Evolutionary conservation across 1,140 invertebrate species (phyloP).

Genomic region (Bombus terrestris): DNA sequence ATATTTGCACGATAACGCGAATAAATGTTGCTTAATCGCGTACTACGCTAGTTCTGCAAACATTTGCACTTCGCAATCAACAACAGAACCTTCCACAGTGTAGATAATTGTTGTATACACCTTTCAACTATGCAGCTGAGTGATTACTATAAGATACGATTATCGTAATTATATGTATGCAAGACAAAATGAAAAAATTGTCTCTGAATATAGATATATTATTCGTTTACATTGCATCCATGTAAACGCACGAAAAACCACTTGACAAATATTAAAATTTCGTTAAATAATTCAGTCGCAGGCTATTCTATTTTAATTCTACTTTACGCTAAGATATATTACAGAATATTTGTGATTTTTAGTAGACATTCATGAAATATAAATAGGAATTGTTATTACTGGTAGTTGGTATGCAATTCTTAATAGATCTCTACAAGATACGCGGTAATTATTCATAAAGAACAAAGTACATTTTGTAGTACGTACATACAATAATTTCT

Average conservation of each 20-base stretch:
- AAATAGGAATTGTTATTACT: no score
- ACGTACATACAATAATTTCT: background rate
- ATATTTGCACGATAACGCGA: conserved; percentile 6
- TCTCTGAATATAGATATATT: background rate
- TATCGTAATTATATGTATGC: background rate
- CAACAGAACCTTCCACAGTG: background rate
- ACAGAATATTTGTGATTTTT: no score
- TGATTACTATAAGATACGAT: conserved; percentile 17
- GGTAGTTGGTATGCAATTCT: background rate
- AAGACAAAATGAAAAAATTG: background rate
- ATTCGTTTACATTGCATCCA: background rate
- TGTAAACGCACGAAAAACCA: no score
- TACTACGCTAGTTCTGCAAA: conserved; percentile 1
- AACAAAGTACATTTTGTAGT: no score
- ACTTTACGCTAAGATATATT: background rate
- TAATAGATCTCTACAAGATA: background rate
- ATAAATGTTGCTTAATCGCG: conserved; percentile 32
- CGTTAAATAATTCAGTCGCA: background rate
- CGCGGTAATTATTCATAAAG: background rate
- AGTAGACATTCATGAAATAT: no score
- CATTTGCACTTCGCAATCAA: conserved; percentile 7
- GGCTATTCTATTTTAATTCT: background rate
- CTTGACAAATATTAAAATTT: background rate
- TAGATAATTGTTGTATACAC: conserved; percentile 7
- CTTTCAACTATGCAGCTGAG: background rate